A percentile compares a stretch with the other conserved stretches of the same genome.
These are phyloP conservation scores for Tetranychus truncatus DNA, from an alignment of 2,888 invertebrate species.

Conservation along the genomic window DNA sequence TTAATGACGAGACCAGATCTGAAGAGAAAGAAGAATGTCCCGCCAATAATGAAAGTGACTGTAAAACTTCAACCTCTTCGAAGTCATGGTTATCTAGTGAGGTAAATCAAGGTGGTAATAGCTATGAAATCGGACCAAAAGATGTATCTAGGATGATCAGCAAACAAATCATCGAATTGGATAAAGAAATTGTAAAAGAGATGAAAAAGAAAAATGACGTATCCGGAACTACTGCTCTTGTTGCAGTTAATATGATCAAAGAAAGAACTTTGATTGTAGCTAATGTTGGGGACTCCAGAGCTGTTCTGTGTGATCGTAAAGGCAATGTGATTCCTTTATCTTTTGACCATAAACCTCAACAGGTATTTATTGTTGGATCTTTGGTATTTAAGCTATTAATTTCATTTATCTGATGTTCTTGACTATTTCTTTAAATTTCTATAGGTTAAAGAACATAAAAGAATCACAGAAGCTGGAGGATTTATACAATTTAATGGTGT, in stretches of 20 bases:
- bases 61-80: not conserved
- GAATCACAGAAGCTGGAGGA: slow-evolving; percentile 86
- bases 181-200: slow-evolving; percentile 56
- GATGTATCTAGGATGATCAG: not conserved
- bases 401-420: slow-evolving; percentile 23
- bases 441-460: slow-evolving; percentile 64
- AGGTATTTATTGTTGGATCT: not conserved
- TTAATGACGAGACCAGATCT: not conserved
- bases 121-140: not conserved
- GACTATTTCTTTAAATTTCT: not conserved
- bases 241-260: slow-evolving; percentile 54
- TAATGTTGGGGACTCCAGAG: slow-evolving; percentile 89
- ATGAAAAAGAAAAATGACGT: slow-evolving; percentile 54
- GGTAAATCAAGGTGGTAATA: not conserved
- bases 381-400: not conserved
- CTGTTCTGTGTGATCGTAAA: slow-evolving; percentile 77
- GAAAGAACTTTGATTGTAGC: slow-evolving; percentile 66
- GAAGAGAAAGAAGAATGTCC: not conserved
- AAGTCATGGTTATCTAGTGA: not conserved
- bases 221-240: slow-evolving; percentile 68
- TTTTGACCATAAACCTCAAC: slow-evolving; percentile 90
- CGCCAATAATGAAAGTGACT: not conserved
- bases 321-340: slow-evolving; percentile 79
- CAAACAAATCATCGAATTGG: slow-evolving; percentile 31
- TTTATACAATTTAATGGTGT: slow-evolving; percentile 87